Percentiles rank a stretch among this genome's conserved stretches.
Evolutionary conservation across 1,140 invertebrate genomes (phyloP).

Genomic region (Zaprionus africanus): DNA sequence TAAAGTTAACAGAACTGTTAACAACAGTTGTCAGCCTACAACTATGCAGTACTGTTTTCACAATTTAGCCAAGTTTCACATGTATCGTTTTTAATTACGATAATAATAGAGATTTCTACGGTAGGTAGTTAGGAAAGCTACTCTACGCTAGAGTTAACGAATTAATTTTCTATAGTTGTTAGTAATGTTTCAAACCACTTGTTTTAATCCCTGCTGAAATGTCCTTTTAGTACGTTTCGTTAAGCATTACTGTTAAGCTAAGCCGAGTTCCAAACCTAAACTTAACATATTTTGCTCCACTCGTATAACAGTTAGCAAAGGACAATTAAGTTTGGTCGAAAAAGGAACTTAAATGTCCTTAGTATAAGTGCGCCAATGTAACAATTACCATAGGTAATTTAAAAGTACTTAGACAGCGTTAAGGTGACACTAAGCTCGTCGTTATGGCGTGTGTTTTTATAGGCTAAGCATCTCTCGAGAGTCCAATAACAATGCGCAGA

Average conservation of each 20-base stretch:
- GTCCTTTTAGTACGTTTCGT: conserved; percentile 1
- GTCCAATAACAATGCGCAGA: not conserved
- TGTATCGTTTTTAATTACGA: not conserved
- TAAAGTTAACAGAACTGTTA: too few relatives aligned
- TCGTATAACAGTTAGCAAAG: conserved; percentile 7
- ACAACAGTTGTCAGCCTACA: too few relatives aligned
- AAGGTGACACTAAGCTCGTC: not conserved
- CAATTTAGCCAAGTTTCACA: conserved; percentile 13
- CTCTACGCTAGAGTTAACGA: not conserved
- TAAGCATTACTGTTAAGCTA: not conserved
- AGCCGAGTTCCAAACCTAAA: conserved; percentile 16
- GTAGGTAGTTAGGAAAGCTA: not conserved
- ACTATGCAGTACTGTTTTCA: not conserved
- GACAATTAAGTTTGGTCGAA: conserved; percentile 23
- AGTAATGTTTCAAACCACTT: not conserved
- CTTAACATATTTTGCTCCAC: not conserved
- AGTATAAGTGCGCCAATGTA: not conserved
- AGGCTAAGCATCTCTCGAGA: not conserved
- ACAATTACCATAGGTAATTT: not conserved
- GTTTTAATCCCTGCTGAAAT: not conserved
- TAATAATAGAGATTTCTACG: not conserved
- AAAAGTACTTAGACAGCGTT: not conserved
- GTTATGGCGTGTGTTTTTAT: not conserved
- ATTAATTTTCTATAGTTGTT: not conserved
- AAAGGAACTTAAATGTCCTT: not conserved